These are phyloP conservation scores for Kradibia gibbosae DNA, from an alignment of 1,140 invertebrate species.

Conservation along the genomic window DNA sequence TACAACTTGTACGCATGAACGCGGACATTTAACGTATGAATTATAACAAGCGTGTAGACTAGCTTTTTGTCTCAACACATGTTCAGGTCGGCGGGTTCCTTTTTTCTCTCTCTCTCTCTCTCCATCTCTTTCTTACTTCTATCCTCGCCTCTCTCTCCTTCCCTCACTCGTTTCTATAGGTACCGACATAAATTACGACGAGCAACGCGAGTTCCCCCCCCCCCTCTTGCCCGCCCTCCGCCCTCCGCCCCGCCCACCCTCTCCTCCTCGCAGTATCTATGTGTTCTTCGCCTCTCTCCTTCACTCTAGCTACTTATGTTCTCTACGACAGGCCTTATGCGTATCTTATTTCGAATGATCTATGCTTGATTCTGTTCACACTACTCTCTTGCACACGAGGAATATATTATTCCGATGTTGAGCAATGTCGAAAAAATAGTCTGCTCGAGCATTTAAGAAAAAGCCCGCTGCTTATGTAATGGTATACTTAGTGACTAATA, in stretches of 20 bases:
- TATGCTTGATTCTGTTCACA: constrained; percentile 11
- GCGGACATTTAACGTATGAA: constrained; percentile 60
- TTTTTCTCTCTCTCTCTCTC: constrained; percentile 34
- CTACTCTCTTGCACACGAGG: constrained; percentile 5
- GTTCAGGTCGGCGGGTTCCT: constrained; percentile 52
- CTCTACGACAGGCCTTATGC: constrained; percentile 10
- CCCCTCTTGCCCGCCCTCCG: constrained; percentile 15
- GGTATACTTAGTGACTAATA: neutral
- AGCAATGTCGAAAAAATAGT: constrained; percentile 13
- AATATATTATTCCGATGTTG: constrained; percentile 28
- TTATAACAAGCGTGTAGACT: constrained; percentile 58
- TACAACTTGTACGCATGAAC: constrained; percentile 35
- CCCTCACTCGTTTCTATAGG: constrained; percentile 38
- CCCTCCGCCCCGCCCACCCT: constrained; percentile 16
- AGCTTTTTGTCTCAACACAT: constrained; percentile 63
- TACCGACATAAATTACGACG: constrained; percentile 65
- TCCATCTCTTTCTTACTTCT: constrained; percentile 5
- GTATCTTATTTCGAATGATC: constrained; percentile 32
- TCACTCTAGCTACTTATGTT: constrained; percentile 25
- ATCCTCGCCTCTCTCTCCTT: constrained; percentile 48
- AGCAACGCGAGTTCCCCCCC: constrained; percentile 44
- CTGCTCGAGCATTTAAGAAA: constrained; percentile 5
- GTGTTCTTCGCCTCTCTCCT: constrained; percentile 38
- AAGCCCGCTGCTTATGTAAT: neutral
- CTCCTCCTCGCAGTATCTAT: constrained; percentile 14